Conservation (phyloP, 2,797 vertebrate species). For the Percopsis omiscomaycus region DNA sequence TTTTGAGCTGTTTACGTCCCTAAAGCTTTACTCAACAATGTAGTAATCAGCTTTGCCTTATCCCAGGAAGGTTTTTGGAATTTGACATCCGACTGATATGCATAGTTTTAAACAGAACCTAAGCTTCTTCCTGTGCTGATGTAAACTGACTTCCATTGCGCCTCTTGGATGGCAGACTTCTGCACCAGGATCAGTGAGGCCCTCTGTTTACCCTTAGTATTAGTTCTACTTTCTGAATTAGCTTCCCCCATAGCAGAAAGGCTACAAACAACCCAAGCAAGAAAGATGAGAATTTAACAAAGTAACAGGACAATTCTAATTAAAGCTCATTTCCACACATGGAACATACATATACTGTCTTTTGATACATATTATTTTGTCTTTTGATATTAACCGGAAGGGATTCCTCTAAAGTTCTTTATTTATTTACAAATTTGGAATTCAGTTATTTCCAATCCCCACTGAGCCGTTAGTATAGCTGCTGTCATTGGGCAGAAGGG, state of each 20-base stretch:
- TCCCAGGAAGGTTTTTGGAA: neutral
- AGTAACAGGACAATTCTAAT: too few species aligned
- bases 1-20: neutral
- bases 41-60: neutral
- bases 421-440: too few species aligned
- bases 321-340: neutral
- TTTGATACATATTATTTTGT: too few species aligned
- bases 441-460: too few species aligned
- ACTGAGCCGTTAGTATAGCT: too few species aligned
- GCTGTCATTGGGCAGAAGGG: too few species aligned
- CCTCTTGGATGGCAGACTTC: conserved; percentile 3
- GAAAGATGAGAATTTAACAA: too few species aligned
- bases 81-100: neutral
- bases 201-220: conserved; percentile 1
- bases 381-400: neutral
- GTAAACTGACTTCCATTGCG: conserved; percentile 5
- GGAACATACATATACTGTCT: too few species aligned
- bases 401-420: neutral
- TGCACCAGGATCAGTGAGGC: neutral
- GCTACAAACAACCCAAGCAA: too few species aligned
- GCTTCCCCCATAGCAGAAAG: neutral
- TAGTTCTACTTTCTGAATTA: neutral
- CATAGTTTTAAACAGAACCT: neutral
- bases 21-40: neutral
- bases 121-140: neutral